These are phyloP conservation scores for Dysmachus trigonus DNA, from an alignment of 2,888 invertebrate species.

Conservation along the genomic window DNA sequence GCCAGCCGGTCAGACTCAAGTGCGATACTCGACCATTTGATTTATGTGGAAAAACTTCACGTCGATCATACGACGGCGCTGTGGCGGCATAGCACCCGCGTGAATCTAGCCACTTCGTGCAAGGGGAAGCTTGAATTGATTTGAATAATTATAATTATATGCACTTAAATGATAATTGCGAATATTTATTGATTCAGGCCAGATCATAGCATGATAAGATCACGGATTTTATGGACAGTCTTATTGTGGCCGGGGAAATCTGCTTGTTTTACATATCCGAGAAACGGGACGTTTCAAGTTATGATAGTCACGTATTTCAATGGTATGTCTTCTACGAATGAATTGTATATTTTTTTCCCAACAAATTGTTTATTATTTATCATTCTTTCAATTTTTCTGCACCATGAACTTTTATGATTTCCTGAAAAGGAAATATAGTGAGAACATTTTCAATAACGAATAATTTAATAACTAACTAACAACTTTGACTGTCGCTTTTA, in stretches of 20 bases:
- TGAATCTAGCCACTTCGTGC: neutral
- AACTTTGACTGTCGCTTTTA: too few relatives aligned
- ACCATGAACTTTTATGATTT: neutral
- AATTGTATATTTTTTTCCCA: neutral
- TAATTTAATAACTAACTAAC: too few relatives aligned
- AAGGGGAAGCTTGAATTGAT: neutral
- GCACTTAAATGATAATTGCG: neutral
- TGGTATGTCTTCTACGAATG: neutral
- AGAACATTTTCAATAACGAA: neutral
- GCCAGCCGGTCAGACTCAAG: neutral
- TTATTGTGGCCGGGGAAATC: neutral
- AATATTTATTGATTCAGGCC: constrained; percentile 6
- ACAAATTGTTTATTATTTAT: neutral
- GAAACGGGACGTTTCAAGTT: neutral
- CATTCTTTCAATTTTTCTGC: neutral
- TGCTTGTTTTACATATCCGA: neutral
- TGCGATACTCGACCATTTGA: constrained; percentile 3
- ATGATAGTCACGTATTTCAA: neutral
- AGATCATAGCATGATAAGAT: neutral
- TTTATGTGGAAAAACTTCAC: constrained; percentile 10
- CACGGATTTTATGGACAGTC: neutral
- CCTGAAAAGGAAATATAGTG: neutral
- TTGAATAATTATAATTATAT: constrained; percentile 12
- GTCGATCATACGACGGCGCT: neutral
- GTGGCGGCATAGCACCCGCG: neutral